Conservation (phyloP, 2,888 invertebrate genomes). For the Nomada flava region DNA sequence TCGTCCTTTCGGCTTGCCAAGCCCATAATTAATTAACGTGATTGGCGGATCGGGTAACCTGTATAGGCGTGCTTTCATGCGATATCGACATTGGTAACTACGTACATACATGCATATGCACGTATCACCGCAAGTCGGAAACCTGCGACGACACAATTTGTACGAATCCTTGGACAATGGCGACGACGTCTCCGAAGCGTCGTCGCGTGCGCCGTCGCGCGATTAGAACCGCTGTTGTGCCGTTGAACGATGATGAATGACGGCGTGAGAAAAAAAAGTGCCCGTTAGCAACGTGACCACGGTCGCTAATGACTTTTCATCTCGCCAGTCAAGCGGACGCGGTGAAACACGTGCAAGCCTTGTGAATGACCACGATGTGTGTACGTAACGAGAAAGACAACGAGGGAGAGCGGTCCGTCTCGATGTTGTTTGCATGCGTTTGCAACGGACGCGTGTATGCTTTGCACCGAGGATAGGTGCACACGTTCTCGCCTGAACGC, state of each 20-base stretch:
- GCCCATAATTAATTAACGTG: constrained; percentile 54
- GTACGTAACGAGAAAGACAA: neutral
- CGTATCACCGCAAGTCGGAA: neutral
- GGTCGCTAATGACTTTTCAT: constrained; percentile 37
- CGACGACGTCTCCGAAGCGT: neutral
- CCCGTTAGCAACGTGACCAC: constrained; percentile 21
- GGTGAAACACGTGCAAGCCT: constrained; percentile 7
- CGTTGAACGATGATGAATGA: neutral
- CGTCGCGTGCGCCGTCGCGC: constrained; percentile 12
- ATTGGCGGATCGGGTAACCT: constrained; percentile 28
- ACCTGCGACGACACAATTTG: neutral
- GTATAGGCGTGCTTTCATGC: neutral
- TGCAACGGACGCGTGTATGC: constrained; percentile 35
- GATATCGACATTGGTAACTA: neutral
- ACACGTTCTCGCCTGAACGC: constrained; percentile 61
- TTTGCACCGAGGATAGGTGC: constrained; percentile 41
- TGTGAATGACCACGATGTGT: constrained; percentile 26
- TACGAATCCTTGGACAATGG: neutral
- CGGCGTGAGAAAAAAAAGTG: neutral
- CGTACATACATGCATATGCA: too few relatives aligned
- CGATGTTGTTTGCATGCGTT: constrained; percentile 15
- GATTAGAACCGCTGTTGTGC: constrained; percentile 12
- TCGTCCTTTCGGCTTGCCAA: constrained; percentile 41
- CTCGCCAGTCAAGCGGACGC: constrained; percentile 16
- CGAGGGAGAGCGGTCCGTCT: neutral